A percentile compares a stretch with the other conserved stretches of the same genome.
Evolutionary conservation across 1,140 invertebrate species (phyloP).

Genomic region (Drosophila santomea): DNA sequence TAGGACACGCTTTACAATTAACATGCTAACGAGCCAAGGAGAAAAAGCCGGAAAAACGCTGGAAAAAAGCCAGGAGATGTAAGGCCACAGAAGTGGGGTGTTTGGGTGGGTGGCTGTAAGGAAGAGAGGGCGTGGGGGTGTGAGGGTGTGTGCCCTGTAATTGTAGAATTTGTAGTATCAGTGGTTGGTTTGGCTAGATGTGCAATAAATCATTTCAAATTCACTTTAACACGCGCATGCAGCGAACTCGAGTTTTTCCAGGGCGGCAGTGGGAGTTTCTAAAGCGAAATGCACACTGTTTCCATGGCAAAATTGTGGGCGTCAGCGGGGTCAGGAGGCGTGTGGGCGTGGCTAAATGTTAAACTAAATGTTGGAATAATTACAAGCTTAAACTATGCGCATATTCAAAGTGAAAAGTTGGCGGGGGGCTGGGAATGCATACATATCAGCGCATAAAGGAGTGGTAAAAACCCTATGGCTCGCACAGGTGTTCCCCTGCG

Average conservation of each 20-base stretch:
- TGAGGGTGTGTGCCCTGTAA: slow-evolving; percentile 29
- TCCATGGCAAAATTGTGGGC: slow-evolving; percentile 2
- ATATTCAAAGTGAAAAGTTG: slow-evolving; percentile 54
- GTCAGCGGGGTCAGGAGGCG: too few species aligned
- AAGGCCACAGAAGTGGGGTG: neutral
- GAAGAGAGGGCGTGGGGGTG: neutral
- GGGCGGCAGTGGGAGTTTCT: too few species aligned
- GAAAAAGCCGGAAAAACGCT: slow-evolving; percentile 24
- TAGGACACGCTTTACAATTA: slow-evolving; percentile 57
- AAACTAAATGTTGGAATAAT: slow-evolving; percentile 81
- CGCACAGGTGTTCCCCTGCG: slow-evolving; percentile 28
- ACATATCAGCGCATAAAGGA: slow-evolving; percentile 4
- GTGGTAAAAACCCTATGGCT: slow-evolving; percentile 16
- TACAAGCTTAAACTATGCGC: slow-evolving; percentile 78
- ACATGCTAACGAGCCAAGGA: slow-evolving; percentile 53
- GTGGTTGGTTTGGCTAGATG: slow-evolving; percentile 50
- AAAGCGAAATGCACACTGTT: slow-evolving; percentile 16
- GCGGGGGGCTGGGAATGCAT: slow-evolving; percentile 5
- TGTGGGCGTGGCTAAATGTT: slow-evolving; percentile 50
- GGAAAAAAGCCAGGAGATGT: neutral
- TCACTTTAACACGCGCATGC: slow-evolving; percentile 72
- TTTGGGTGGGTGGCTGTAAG: neutral
- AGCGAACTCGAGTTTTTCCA: slow-evolving; percentile 21
- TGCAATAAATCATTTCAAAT: slow-evolving; percentile 80
- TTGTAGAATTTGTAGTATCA: slow-evolving; percentile 59